phyloP scores from a whole-genome alignment of 2,888 invertebrate genomes.

The Muschampia plurimacula region DNA sequence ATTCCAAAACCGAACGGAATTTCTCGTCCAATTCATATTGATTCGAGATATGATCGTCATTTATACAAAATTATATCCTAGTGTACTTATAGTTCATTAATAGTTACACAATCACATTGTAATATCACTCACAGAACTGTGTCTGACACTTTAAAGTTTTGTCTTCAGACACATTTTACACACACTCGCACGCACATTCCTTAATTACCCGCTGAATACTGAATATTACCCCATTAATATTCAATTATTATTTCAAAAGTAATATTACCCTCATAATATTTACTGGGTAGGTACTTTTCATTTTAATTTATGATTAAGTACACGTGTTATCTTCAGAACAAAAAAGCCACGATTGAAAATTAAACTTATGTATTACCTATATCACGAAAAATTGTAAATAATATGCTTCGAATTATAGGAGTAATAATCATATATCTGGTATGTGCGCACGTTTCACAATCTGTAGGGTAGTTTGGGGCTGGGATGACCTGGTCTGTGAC shows the following conservation, averaged over 20 bases:
- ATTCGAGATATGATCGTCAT: slow-evolving; percentile 56
- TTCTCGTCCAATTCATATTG: slow-evolving; percentile 48
- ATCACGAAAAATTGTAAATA: too few species aligned
- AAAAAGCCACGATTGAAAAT: too few species aligned
- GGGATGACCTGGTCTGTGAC: slow-evolving; percentile 43
- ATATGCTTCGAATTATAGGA: slow-evolving; percentile 49
- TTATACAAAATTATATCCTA: slow-evolving; percentile 62
- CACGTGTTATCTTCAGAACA: too few species aligned
- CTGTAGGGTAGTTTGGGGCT: slow-evolving; percentile 55
- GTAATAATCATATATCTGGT: slow-evolving; percentile 43
- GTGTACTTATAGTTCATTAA: slow-evolving; percentile 78
- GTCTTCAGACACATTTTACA: slow-evolving; percentile 76
- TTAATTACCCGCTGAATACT: slow-evolving; percentile 64
- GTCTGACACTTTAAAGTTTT: slow-evolving; percentile 67
- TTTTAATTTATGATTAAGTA: slow-evolving; percentile 7
- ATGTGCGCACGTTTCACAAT: slow-evolving; percentile 54
- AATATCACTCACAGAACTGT: slow-evolving; percentile 81
- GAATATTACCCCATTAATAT: slow-evolving; percentile 50
- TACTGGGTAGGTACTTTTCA: background rate
- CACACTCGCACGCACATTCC: slow-evolving; percentile 62
- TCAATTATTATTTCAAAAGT: slow-evolving; percentile 35
- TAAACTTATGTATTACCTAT: too few species aligned
- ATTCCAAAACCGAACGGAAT: slow-evolving; percentile 58
- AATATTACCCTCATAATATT: slow-evolving; percentile 24
- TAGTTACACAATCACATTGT: slow-evolving; percentile 83